Evolutionary conservation across 2,797 vertebrate species (phyloP).

Genomic region (Lithobates pipiens): DNA sequence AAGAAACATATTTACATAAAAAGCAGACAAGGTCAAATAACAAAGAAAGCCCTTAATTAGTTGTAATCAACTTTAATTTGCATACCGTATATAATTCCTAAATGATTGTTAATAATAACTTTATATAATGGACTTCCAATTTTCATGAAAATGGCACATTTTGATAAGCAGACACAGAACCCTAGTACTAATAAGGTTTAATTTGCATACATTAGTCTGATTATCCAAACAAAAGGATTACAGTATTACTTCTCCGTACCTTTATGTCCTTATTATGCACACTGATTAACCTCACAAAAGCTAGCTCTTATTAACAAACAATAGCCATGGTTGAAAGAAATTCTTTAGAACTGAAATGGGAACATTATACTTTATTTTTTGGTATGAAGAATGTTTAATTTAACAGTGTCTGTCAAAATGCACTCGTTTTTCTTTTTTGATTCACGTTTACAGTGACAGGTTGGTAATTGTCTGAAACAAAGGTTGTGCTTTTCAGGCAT

Average conservation of each 20-base stretch:
- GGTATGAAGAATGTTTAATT: slow-evolving; percentile 78
- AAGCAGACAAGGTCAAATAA: slow-evolving; percentile 99
- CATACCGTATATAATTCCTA: slow-evolving; percentile 97
- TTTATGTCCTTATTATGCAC: slow-evolving; percentile 94
- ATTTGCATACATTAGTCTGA: slow-evolving; percentile 99
- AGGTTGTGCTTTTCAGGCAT: not conserved
- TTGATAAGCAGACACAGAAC: slow-evolving; percentile 98
- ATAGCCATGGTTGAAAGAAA: slow-evolving; percentile 78
- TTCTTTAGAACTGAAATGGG: slow-evolving; percentile 73
- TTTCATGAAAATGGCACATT: slow-evolving; percentile 98
- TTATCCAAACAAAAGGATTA: slow-evolving; percentile 98
- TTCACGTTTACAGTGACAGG: slow-evolving; percentile 20
- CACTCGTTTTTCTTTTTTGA: not conserved
- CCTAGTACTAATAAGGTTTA: slow-evolving; percentile 91
- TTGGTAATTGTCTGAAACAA: not conserved
- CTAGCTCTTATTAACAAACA: slow-evolving; percentile 87
- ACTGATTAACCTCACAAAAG: slow-evolving; percentile 93
- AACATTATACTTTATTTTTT: slow-evolving; percentile 81
- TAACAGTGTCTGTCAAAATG: slow-evolving; percentile 53
- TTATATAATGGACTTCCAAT: slow-evolving; percentile 99
- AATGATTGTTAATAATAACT: slow-evolving; percentile 99
- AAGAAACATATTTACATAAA: slow-evolving; percentile 99
- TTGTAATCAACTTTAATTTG: slow-evolving; percentile 99
- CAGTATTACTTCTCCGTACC: slow-evolving; percentile 94
- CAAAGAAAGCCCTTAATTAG: slow-evolving; percentile 99